These are phyloP conservation scores for Tyto alba DNA, from an alignment of 2,113 vertebrate genomes.

Conservation along the genomic window DNA sequence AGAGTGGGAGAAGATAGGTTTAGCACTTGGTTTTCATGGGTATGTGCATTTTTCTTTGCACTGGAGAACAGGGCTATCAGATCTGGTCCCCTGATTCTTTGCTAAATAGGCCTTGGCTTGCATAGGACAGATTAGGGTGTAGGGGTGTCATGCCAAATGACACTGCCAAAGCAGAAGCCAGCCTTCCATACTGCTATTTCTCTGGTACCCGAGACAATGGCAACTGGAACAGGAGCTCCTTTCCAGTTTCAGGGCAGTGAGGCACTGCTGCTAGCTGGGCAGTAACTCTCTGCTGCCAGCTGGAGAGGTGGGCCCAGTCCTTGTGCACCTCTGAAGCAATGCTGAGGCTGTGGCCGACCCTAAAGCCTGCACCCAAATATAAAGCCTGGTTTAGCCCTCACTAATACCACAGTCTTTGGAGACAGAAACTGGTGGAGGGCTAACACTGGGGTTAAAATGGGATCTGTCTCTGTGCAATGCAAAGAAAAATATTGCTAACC, in stretches of 20 bases:
- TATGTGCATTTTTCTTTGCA: background rate
- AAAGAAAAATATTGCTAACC: background rate
- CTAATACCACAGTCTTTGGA: background rate
- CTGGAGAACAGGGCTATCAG: background rate
- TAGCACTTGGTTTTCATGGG: background rate
- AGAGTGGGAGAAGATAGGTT: background rate
- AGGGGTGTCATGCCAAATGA: background rate
- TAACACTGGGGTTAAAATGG: fast-evolving
- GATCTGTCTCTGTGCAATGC: background rate
- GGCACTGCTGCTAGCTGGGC: background rate
- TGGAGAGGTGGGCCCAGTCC: background rate
- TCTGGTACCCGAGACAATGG: background rate
- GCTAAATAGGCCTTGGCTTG: background rate
- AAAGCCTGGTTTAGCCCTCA: background rate
- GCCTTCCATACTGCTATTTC: background rate
- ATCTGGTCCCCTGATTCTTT: background rate
- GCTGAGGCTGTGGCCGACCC: background rate
- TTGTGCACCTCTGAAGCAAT: background rate
- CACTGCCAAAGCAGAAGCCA: background rate
- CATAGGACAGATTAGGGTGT: background rate
- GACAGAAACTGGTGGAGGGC: background rate
- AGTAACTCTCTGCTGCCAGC: background rate
- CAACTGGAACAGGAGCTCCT: background rate
- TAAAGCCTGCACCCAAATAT: background rate
- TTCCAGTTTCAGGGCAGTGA: background rate